Evolutionary conservation across 2,888 invertebrate species (phyloP).

Genomic region (Stenichneumon culpator): DNA sequence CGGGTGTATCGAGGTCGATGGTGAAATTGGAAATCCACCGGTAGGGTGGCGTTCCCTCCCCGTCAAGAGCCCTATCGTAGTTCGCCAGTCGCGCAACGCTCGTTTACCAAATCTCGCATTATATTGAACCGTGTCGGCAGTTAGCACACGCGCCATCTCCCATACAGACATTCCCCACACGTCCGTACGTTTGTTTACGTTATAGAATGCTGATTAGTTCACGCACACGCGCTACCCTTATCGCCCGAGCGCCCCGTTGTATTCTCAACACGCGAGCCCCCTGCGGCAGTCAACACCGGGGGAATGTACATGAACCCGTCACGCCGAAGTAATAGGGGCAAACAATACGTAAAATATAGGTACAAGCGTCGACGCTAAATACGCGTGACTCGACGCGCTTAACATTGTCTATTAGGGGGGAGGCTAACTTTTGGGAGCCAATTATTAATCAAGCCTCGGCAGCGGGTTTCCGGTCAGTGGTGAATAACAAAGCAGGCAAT

Average conservation of each 20-base stretch:
- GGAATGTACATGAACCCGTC: background rate
- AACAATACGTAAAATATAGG: conserved; percentile 13
- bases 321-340: conserved; percentile 1
- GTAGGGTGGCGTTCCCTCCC: background rate
- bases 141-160: background rate
- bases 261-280: background rate
- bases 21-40: conserved; percentile 7
- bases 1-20: background rate
- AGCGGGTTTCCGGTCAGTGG: background rate
- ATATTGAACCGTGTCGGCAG: background rate
- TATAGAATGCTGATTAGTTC: background rate
- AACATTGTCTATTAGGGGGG: background rate
- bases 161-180: background rate
- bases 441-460: background rate
- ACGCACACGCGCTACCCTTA: conserved; percentile 9
- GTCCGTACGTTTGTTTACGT: background rate
- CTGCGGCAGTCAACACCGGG: background rate
- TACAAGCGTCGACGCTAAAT: conserved; percentile 2
- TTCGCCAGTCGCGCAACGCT: background rate
- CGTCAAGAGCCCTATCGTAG: background rate
- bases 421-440: background rate
- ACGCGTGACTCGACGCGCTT: background rate
- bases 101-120: background rate
- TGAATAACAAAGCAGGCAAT: conserved; percentile 1
- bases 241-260: background rate